These are phyloP conservation scores for Hippolais icterina DNA, from an alignment of 2,113 vertebrate genomes.

Conservation along the genomic window DNA sequence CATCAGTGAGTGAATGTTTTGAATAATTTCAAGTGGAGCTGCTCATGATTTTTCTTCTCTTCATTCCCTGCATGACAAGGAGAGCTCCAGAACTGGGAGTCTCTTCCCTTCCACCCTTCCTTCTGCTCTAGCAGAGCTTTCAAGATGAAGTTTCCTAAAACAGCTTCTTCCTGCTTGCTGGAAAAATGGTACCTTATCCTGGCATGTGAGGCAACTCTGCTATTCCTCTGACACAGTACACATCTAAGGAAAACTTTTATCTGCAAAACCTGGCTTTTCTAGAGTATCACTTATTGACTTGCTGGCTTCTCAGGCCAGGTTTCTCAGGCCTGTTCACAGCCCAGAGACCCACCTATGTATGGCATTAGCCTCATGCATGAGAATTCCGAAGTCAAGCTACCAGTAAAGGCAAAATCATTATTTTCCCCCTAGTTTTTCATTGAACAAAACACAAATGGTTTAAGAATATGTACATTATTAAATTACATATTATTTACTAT, in stretches of 20 bases:
- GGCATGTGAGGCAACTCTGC: background rate
- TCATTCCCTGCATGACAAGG: background rate
- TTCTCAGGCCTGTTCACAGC: background rate
- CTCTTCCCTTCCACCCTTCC: background rate
- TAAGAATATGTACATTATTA: background rate
- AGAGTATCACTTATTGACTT: background rate
- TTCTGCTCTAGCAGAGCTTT: background rate
- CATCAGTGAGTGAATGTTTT: accelerated
- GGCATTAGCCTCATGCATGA: accelerated
- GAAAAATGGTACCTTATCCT: background rate
- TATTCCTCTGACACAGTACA: accelerated
- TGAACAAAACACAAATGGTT: background rate
- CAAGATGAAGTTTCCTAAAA: background rate
- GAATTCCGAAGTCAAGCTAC: background rate
- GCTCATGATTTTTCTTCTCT: background rate
- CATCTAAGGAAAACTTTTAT: background rate
- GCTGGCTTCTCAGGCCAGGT: background rate
- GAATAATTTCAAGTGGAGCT: background rate
- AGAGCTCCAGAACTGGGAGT: background rate
- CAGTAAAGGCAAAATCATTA: background rate
- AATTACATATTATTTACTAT: background rate
- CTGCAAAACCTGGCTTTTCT: background rate
- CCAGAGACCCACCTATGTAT: background rate
- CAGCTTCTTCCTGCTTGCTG: background rate
- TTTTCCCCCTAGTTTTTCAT: background rate